phyloP scores from a whole-genome alignment of 2,797 vertebrate genomes.

The Acomys russatus region DNA sequence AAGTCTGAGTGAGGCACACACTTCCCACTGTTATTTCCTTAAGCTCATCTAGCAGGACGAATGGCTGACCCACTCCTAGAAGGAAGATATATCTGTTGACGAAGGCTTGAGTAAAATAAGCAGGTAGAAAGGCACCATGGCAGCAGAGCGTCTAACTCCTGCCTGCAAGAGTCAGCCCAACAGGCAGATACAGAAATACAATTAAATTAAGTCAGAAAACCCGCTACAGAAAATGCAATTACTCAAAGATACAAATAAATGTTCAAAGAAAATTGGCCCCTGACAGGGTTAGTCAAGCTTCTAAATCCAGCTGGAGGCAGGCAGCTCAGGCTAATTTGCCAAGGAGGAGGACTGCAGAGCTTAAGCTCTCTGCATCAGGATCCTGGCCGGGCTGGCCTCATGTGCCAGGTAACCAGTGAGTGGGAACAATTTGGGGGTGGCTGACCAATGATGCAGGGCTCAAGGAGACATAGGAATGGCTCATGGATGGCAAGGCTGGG shows the following conservation, averaged over 20 bases:
- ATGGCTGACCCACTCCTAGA: conserved; percentile 38
- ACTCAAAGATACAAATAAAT: conserved; percentile 87
- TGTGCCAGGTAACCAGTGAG: not conserved
- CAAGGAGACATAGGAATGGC: conserved; percentile 1
- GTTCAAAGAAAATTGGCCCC: conserved; percentile 87
- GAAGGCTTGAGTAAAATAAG: conserved; percentile 69
- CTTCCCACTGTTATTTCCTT: not conserved
- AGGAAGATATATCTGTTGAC: conserved; percentile 65
- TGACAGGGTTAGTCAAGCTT: conserved; percentile 87
- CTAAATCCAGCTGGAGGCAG: conserved; percentile 83
- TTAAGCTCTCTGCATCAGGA: conserved; percentile 16
- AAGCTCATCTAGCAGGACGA: conserved; percentile 52
- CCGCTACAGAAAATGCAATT: conserved; percentile 84
- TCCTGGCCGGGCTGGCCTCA: conserved; percentile 19
- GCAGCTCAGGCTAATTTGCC: conserved; percentile 76
- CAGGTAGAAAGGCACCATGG: conserved; percentile 64
- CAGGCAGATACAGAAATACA: conserved; percentile 84
- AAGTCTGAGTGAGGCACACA: not conserved
- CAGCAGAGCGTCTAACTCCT: conserved; percentile 61
- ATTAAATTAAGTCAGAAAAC: conserved; percentile 86
- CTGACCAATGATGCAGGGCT: conserved; percentile 45
- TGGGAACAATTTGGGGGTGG: not conserved
- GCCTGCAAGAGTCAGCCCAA: conserved; percentile 75
- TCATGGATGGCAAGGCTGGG: not conserved
- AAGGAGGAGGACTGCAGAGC: conserved; percentile 66